phyloP scores from a whole-genome alignment of 2,797 vertebrate genomes.

The Acanthis flammea region DNA sequence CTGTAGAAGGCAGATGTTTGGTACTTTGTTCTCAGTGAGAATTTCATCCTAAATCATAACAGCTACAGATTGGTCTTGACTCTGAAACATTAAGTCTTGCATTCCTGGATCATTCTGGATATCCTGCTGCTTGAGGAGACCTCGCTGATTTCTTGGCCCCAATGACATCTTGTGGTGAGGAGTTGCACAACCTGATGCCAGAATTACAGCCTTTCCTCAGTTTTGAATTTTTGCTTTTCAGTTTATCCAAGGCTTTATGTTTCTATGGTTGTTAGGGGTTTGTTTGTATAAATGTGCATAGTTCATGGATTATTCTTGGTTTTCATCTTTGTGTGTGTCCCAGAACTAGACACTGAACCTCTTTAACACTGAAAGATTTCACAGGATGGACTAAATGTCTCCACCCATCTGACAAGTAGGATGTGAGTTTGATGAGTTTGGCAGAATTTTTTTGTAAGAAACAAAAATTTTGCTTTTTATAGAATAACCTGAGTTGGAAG shows the following conservation, averaged over 20 bases:
- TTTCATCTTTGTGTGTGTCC: background rate
- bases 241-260: background rate
- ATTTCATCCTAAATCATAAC: background rate
- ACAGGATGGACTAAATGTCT: background rate
- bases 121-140: background rate
- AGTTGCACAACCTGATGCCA: background rate
- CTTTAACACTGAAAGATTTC: background rate
- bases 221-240: background rate
- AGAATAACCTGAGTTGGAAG: background rate
- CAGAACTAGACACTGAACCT: background rate
- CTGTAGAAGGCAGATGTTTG: background rate
- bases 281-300: background rate
- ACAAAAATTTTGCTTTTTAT: background rate
- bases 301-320: background rate
- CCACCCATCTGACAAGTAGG: background rate
- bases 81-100: background rate
- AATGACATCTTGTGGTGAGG: background rate
- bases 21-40: background rate
- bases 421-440: background rate
- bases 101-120: background rate
- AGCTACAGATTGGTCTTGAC: background rate
- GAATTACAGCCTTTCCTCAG: background rate
- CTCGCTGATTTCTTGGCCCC: background rate
- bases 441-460: background rate
- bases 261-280: background rate